phyloP scores from a whole-genome alignment of 2,797 vertebrate species.

The Alauda arvensis region DNA sequence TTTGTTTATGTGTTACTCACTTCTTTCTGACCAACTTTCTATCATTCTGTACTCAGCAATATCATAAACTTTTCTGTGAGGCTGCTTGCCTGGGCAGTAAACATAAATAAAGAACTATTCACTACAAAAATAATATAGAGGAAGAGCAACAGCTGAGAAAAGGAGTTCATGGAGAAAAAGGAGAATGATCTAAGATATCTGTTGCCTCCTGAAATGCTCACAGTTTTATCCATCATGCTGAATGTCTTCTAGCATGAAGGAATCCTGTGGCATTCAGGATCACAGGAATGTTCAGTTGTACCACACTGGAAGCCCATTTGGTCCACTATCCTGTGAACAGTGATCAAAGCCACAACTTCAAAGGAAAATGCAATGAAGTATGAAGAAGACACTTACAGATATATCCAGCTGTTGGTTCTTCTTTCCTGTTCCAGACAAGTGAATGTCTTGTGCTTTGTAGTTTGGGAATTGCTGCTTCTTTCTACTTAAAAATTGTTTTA shows the following conservation, averaged over 20 bases:
- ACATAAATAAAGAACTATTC: not conserved
- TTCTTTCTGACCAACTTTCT: not conserved
- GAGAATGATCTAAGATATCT: not conserved
- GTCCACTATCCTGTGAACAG: constrained; percentile 19
- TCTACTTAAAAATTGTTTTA: not conserved
- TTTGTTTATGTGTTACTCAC: not conserved
- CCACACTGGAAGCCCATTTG: constrained; percentile 16
- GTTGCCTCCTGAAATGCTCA: not conserved
- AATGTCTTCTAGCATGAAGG: constrained; percentile 41
- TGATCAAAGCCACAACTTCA: constrained; percentile 49
- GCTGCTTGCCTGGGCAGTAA: not conserved
- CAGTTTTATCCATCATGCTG: constrained; percentile 14
- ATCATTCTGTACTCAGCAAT: not conserved
- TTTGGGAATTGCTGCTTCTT: not conserved
- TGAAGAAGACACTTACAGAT: not conserved
- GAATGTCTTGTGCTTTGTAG: not conserved
- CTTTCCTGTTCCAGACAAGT: constrained; percentile 7
- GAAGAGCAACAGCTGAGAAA: not conserved
- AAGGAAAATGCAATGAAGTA: constrained; percentile 38
- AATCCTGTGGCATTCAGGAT: constrained; percentile 39
- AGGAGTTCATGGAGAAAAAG: not conserved
- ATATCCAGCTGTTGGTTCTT: constrained; percentile 5
- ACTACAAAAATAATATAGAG: not conserved
- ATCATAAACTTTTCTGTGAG: not conserved
- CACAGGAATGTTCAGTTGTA: constrained; percentile 14